These are phyloP conservation scores for Tetramorium simillimum DNA, from an alignment of 1,140 invertebrate genomes.

Conservation along the genomic window DNA sequence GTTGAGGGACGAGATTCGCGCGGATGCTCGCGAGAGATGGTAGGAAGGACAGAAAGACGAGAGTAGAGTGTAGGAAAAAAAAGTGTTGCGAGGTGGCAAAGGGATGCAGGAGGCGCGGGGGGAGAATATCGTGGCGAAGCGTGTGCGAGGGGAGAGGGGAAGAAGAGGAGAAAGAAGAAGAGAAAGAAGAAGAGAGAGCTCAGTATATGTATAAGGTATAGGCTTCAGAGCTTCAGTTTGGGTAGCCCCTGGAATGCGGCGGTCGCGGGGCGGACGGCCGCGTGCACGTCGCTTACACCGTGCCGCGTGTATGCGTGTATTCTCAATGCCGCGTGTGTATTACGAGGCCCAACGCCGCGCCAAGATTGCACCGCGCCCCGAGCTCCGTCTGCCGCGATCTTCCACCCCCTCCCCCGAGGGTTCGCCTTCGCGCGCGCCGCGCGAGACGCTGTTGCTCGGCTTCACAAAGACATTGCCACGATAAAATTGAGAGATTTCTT, in stretches of 20 bases:
- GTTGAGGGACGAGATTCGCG: conserved; percentile 44
- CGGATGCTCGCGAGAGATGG: conserved; percentile 21
- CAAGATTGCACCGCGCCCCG: conserved; percentile 60
- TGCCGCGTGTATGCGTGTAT: conserved; percentile 49
- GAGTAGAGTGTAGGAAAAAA: conserved; percentile 44
- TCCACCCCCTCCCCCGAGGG: background rate
- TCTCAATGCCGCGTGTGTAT: conserved; percentile 53
- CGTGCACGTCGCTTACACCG: conserved; percentile 65
- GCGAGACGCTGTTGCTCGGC: too few species aligned
- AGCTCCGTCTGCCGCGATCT: conserved; percentile 53
- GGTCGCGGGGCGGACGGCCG: conserved; percentile 73
- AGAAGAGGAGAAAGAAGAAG: conserved; percentile 8
- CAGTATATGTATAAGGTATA: conserved; percentile 71
- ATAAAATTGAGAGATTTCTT: background rate
- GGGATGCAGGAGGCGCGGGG: conserved; percentile 7
- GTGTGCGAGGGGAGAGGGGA: background rate
- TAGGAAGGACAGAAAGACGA: conserved; percentile 22
- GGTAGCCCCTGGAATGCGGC: conserved; percentile 81
- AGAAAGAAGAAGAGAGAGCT: conserved; percentile 37
- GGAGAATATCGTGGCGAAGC: background rate
- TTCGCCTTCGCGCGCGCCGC: background rate
- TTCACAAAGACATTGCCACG: background rate
- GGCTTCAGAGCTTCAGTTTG: conserved; percentile 81
- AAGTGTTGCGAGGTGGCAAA: conserved; percentile 20
- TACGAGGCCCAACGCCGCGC: conserved; percentile 51